A percentile compares a stretch with the other conserved stretches of the same genome.
These are phyloP conservation scores for Neria commutata DNA, from an alignment of 2,888 invertebrate genomes.

Conservation along the genomic window DNA sequence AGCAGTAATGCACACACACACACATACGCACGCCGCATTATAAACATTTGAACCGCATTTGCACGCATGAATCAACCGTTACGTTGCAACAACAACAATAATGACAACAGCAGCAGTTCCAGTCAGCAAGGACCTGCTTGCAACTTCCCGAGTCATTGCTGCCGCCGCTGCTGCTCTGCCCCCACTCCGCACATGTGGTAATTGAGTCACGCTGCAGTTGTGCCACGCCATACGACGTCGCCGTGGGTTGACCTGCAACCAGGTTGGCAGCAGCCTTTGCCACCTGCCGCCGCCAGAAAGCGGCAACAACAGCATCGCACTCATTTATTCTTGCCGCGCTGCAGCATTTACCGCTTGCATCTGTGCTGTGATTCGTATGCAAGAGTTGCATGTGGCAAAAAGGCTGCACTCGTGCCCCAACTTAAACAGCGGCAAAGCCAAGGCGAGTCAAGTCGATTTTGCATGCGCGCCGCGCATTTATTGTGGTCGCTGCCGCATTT, in stretches of 20 bases:
- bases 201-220: neutral
- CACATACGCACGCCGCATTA: slow-evolving; percentile 38
- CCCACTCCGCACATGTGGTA: neutral
- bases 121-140: slow-evolving; percentile 1
- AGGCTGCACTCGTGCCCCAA: too few relatives aligned
- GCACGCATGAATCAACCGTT: slow-evolving; percentile 50
- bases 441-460: too few relatives aligned
- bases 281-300: neutral
- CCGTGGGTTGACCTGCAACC: neutral
- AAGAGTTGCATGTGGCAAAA: too few relatives aligned
- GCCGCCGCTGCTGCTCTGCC: neutral
- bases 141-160: neutral
- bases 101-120: slow-evolving; percentile 39
- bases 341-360: too few relatives aligned
- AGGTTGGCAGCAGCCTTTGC: neutral
- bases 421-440: too few relatives aligned
- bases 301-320: neutral
- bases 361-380: too few relatives aligned
- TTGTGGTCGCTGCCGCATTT: too few relatives aligned
- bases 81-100: slow-evolving; percentile 31
- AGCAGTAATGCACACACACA: slow-evolving; percentile 18
- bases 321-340: too few relatives aligned
- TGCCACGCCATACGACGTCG: neutral
- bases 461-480: too few relatives aligned
- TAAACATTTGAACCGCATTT: slow-evolving; percentile 47